Base-by-base conservation (phyloP, 2,888 invertebrate species). In the Synanthedon andrenaeformis region DNA sequence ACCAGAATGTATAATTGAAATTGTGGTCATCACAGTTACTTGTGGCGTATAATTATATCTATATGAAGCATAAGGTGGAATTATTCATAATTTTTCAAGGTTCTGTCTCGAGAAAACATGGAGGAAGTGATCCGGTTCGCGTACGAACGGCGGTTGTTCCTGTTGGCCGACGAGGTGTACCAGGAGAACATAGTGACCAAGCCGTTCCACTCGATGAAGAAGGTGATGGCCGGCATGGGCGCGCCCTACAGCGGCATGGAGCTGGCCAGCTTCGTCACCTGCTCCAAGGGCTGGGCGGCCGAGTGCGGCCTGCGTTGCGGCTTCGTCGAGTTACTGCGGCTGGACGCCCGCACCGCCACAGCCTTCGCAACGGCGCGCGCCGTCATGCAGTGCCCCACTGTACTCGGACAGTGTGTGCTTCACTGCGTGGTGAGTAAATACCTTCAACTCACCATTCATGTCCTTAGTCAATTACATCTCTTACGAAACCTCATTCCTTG, bases 241-340 rank as follows among this genome's bases (percentile, higher is more conserved):
- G 89, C 90, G 10, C 97, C 97, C 0, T 98, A 96, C 80, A 86
- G 79, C 56, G 74, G 87, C 49, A 91, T 96, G 91, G 97, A 98
- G 79, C 82, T 99, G 63, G 96, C 94, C 3, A 97, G 96, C 59
- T 98, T 97, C 82, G 93, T 96, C 92, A 96, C 98, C 3, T 92
- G 93, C 53, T 98, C 97, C 1, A 99, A 99, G 89, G 98, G 95
- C 51, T 95, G 92, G 79, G 92, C 94, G 89, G 94, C 92, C 53
- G 97, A 97, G 77, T 97, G 97, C 76, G 98, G 98, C 53, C 90
- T 96, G 61, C 91, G 98, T 55, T 96, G 96, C 23, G 99, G 97
- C 10, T 97, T 95, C 74, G 91, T 91, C 60, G 98, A 98, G 85
- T 89, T 96, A 12, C 76, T 95, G 45, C 96, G 97, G 69, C 84